Conservation (phyloP, 1,140 invertebrate genomes). For the Monomorium pharaonis region DNA sequence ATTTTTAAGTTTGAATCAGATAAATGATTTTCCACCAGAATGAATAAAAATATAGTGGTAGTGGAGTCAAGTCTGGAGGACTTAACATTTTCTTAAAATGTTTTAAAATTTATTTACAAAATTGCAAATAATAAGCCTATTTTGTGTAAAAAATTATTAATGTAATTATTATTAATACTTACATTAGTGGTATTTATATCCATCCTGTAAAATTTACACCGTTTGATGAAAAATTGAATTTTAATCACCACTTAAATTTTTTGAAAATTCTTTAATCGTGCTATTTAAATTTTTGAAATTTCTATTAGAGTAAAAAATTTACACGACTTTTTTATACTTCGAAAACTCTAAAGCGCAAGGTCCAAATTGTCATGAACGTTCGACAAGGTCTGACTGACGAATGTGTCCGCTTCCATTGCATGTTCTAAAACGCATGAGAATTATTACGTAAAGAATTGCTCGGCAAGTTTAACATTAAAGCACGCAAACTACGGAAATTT, state of each 20-base stretch:
- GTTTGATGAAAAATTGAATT: conserved; percentile 10
- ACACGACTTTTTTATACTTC: neutral
- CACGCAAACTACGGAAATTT: conserved; percentile 55
- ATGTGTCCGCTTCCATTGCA: conserved; percentile 25
- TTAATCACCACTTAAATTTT: neutral
- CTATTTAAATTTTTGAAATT: neutral
- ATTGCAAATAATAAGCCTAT: neutral
- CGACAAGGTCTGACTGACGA: conserved; percentile 39
- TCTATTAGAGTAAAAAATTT: neutral
- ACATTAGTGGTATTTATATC: conserved; percentile 26
- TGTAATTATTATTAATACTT: conserved; percentile 38
- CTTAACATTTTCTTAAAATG: neutral
- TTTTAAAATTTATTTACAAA: neutral
- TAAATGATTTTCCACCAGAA: too few species aligned
- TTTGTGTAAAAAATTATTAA: neutral
- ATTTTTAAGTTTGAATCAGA: too few species aligned
- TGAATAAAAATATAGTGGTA: too few species aligned
- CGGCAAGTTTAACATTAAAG: conserved; percentile 60
- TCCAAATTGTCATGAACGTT: neutral
- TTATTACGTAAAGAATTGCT: conserved; percentile 69
- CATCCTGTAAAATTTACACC: conserved; percentile 58
- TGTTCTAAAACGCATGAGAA: neutral
- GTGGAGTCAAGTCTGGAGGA: too few species aligned
- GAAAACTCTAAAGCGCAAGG: neutral
- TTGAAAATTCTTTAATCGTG: neutral